A percentile compares a stretch with the other conserved stretches of the same genome.
Conservation (phyloP, 2,113 vertebrate species). For the Catagonus wagneri region DNA sequence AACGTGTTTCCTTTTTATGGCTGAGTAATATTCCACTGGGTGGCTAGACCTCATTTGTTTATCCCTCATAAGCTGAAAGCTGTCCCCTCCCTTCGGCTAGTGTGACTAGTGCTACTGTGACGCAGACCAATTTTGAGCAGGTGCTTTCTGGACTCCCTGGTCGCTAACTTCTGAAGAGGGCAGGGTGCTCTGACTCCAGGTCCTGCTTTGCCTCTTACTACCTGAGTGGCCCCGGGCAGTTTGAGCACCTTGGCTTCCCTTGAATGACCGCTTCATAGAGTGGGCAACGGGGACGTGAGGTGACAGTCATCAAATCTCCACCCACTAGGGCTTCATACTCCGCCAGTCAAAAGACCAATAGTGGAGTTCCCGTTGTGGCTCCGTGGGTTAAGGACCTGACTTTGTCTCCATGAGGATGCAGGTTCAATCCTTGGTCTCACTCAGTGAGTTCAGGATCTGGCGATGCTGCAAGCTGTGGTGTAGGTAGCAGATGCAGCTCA, state of each 20-base stretch:
- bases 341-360: background rate
- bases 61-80: rapidly evolving
- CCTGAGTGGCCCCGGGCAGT: background rate
- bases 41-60: too few species aligned
- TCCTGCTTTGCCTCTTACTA: background rate
- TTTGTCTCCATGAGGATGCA: too few species aligned
- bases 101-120: background rate
- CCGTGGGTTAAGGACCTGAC: too few species aligned
- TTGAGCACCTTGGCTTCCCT: background rate
- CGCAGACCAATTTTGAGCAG: background rate
- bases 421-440: too few species aligned
- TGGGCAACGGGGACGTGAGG: background rate
- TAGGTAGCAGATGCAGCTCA: too few species aligned
- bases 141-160: background rate
- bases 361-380: too few species aligned
- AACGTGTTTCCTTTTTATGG: background rate
- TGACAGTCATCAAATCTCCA: background rate
- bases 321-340: background rate
- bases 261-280: background rate
- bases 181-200: background rate
- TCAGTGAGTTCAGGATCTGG: too few species aligned
- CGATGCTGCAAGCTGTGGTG: too few species aligned
- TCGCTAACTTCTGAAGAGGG: background rate
- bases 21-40: background rate
- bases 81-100: rapidly evolving